Conservation (phyloP, 2,113 vertebrate genomes). For the Archocentrus centrarchus region DNA sequence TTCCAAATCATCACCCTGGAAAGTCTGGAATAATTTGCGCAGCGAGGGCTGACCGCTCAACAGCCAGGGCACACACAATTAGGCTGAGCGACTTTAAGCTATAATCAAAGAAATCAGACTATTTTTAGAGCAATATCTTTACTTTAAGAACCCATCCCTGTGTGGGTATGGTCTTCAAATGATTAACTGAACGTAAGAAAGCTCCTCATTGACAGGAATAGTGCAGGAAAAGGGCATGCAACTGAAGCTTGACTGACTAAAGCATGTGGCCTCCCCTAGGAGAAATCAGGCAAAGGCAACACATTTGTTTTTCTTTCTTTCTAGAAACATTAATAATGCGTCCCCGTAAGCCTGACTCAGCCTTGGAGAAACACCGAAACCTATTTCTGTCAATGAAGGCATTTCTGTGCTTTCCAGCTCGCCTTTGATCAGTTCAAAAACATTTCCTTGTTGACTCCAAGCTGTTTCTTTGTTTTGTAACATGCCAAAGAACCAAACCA, state of each 20-base stretch:
- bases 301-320: constrained; percentile 11
- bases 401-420: background rate
- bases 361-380: background rate
- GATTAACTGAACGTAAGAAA: constrained; percentile 44
- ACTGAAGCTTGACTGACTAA: background rate
- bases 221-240: constrained; percentile 34
- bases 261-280: constrained; percentile 15
- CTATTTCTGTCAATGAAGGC: background rate
- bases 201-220: constrained; percentile 49
- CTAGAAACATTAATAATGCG: constrained; percentile 1
- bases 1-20: background rate
- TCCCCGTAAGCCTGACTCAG: background rate
- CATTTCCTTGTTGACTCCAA: background rate
- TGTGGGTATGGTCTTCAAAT: constrained; percentile 25
- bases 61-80: background rate
- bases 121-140: constrained; percentile 22
- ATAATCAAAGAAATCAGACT: background rate
- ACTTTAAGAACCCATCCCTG: constrained; percentile 58
- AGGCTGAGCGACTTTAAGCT: background rate
- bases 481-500: background rate
- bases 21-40: background rate
- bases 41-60: background rate
- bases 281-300: constrained; percentile 1
- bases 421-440: background rate
- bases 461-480: background rate